Evolutionary conservation across 2,797 vertebrate species (phyloP).

Genomic region (Orestias chungarensis): DNA sequence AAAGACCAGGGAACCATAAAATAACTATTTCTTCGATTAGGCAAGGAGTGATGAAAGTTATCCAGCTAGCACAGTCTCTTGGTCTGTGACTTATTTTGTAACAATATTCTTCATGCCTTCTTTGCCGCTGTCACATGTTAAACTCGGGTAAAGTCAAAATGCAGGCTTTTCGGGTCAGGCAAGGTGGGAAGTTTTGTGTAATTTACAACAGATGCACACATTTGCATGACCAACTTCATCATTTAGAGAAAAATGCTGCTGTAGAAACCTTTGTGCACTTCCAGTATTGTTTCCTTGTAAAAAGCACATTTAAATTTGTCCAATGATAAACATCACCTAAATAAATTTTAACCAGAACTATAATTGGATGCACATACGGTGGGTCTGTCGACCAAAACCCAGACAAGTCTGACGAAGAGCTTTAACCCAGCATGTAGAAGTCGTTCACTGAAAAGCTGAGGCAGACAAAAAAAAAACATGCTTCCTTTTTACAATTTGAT

Average conservation of each 20-base stretch:
- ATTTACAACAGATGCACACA: slow-evolving; percentile 3
- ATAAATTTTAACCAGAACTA: neutral
- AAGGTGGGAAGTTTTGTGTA: neutral
- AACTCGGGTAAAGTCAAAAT: neutral
- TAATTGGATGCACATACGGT: neutral
- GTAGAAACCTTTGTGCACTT: slow-evolving; percentile 12
- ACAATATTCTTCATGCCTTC: neutral
- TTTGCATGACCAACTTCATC: slow-evolving; percentile 48
- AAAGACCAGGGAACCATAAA: slow-evolving; percentile 25
- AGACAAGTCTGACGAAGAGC: neutral
- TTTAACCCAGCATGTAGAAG: neutral
- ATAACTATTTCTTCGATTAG: slow-evolving; percentile 47
- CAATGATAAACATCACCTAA: neutral
- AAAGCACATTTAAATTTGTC: neutral
- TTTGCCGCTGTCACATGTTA: neutral
- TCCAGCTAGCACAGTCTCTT: slow-evolving; percentile 9
- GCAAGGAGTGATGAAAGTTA: slow-evolving; percentile 19
- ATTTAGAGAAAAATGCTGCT: slow-evolving; percentile 9
- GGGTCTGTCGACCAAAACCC: neutral
- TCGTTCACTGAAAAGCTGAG: slow-evolving; percentile 29
- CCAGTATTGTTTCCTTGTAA: neutral
- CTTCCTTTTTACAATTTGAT: slow-evolving; percentile 35
- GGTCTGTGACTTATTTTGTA: neutral
- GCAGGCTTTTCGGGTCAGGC: neutral
- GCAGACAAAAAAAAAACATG: slow-evolving; percentile 9